Evolutionary conservation across 2,888 invertebrate genomes (phyloP).

Genomic region (Apodemia mormo): DNA sequence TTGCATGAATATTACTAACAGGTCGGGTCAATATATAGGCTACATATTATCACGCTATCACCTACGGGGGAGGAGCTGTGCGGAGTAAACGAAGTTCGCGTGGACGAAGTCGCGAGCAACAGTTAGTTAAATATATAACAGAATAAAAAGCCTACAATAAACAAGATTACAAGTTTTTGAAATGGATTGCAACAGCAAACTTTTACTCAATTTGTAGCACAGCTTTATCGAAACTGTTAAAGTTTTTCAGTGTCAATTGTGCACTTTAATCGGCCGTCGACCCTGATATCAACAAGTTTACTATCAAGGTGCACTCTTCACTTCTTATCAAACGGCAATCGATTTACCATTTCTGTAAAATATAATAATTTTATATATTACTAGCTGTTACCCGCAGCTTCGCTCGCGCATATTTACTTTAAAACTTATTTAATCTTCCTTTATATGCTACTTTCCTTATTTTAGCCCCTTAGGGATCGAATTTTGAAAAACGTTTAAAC

Average conservation of each 20-base stretch:
- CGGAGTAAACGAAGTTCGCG: too few relatives aligned
- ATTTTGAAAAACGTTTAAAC: too few relatives aligned
- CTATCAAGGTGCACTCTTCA: slow-evolving; percentile 67
- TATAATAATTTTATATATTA: background rate
- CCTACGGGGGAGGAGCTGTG: too few relatives aligned
- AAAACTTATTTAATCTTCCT: too few relatives aligned
- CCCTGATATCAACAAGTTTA: slow-evolving; percentile 71
- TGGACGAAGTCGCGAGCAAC: too few relatives aligned
- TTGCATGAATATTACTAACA: too few relatives aligned
- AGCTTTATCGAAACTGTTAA: slow-evolving; percentile 7
- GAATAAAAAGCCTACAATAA: background rate
- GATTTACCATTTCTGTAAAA: slow-evolving; percentile 39
- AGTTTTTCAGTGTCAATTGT: slow-evolving; percentile 65
- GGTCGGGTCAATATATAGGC: too few relatives aligned
- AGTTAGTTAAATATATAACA: background rate
- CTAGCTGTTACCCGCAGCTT: too few relatives aligned
- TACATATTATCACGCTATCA: too few relatives aligned
- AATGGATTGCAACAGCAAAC: background rate
- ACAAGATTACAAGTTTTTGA: background rate
- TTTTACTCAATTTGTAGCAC: background rate
- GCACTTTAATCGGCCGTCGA: slow-evolving; percentile 64
- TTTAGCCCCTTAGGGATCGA: too few relatives aligned
- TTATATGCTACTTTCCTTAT: too few relatives aligned
- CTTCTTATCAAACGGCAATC: slow-evolving; percentile 39
- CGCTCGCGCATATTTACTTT: too few relatives aligned